Evolutionary conservation across 1,140 invertebrate species (phyloP).

Genomic region (Alviniconcha marisindica): DNA sequence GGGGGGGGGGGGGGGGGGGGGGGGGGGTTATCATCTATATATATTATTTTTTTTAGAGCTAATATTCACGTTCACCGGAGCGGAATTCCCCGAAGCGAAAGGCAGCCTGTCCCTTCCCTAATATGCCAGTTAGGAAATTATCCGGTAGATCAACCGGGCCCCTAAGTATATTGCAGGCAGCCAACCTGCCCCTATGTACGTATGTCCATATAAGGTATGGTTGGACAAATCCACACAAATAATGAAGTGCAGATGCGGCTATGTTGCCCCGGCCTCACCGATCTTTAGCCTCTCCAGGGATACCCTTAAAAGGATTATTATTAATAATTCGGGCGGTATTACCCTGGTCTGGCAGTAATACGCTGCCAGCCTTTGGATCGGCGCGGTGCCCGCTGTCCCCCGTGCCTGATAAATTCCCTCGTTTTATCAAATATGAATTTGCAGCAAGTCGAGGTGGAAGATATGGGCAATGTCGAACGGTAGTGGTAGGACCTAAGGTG

Average conservation of each 20-base stretch:
- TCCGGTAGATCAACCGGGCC: too few relatives aligned
- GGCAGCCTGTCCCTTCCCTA: too few relatives aligned
- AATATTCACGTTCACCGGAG: too few relatives aligned
- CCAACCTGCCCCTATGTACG: too few relatives aligned
- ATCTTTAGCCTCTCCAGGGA: conserved; percentile 13
- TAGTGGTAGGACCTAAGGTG: neutral
- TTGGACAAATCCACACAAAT: neutral
- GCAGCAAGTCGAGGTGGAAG: neutral
- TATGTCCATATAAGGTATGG: too few relatives aligned
- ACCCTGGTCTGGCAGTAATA: neutral
- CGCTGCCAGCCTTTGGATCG: conserved; percentile 5
- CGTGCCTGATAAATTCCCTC: conserved; percentile 25
- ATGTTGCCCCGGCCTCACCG: neutral
- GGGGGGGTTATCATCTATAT: too few relatives aligned
- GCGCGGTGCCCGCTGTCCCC: neutral
- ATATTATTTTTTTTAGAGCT: too few relatives aligned
- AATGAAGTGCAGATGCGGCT: conserved; percentile 14
- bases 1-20: neutral
- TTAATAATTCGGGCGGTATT: conserved; percentile 24
- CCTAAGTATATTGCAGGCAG: too few relatives aligned
- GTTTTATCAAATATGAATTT: conserved; percentile 35
- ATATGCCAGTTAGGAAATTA: too few relatives aligned
- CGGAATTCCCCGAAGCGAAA: too few relatives aligned
- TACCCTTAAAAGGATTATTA: conserved; percentile 28
- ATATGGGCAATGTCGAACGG: conserved; percentile 23